A percentile compares a stretch with the other conserved stretches of the same genome.
These are phyloP conservation scores for Pterocles orientalis DNA, from an alignment of 2,113 vertebrate genomes.

Conservation along the genomic window DNA sequence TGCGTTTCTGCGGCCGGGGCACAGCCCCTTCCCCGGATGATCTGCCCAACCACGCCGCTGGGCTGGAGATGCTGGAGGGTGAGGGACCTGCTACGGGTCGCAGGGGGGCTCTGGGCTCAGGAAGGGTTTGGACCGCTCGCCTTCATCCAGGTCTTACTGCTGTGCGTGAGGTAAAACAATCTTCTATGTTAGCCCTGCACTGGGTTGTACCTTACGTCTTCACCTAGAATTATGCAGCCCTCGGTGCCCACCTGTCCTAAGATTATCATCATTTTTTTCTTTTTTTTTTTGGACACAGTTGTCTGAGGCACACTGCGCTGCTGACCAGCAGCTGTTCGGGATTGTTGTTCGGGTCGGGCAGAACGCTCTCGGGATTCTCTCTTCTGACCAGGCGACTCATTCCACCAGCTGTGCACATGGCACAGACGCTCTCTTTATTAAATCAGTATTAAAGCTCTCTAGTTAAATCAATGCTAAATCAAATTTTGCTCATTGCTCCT, in stretches of 20 bases:
- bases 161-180: neutral
- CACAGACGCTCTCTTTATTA: neutral
- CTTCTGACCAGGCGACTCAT: neutral
- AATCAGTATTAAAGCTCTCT: neutral
- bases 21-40: neutral
- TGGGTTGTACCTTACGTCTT: neutral
- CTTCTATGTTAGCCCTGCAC: rapidly evolving
- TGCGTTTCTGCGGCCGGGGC: neutral
- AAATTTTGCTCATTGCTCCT: neutral
- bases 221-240: neutral
- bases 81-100: no score
- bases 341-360: neutral
- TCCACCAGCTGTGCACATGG: neutral
- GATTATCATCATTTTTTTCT: rapidly evolving
- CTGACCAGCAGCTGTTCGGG: neutral
- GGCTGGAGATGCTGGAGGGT: neutral
- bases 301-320: neutral
- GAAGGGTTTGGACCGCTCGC: neutral
- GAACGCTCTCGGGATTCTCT: neutral
- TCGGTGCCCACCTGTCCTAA: neutral
- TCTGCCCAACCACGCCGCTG: rapidly evolving
- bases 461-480: neutral
- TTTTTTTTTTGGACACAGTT: neutral
- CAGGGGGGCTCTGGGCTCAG: neutral
- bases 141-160: neutral